A percentile compares a stretch with the other conserved stretches of the same genome.
Conservation (phyloP, 2,113 vertebrate species). For the Planiliza haematocheilus region DNA sequence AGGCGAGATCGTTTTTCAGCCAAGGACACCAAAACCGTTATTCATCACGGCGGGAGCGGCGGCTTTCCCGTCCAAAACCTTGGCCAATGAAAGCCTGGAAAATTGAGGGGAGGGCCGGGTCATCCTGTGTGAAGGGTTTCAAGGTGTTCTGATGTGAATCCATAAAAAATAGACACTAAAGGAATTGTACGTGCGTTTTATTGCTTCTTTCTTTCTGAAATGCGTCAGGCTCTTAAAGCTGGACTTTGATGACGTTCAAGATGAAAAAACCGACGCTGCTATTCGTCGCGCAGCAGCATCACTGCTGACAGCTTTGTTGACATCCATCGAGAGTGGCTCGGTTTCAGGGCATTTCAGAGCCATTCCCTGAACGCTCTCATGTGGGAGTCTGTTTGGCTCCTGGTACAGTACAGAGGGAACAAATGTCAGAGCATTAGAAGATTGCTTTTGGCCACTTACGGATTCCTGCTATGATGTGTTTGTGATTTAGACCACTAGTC, state of each 20-base stretch:
- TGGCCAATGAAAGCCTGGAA: conserved; percentile 19
- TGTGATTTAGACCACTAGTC: conserved; percentile 9
- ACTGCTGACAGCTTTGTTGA: conserved; percentile 42
- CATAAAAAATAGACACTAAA: neutral
- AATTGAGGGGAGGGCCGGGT: neutral
- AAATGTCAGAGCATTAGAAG: conserved; percentile 2
- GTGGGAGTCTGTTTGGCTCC: conserved; percentile 20
- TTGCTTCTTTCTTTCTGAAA: neutral
- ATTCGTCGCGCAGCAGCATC: no score
- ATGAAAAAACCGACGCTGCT: no score
- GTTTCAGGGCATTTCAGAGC: conserved; percentile 18
- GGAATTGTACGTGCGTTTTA: neutral
- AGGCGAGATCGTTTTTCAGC: conserved; percentile 13
- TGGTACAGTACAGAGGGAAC: conserved; percentile 6
- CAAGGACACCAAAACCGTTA: conserved; percentile 50
- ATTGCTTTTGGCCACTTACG: conserved; percentile 14
- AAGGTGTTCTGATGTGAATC: neutral
- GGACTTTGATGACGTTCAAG: neutral
- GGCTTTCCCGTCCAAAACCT: conserved; percentile 33
- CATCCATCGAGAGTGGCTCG: neutral
- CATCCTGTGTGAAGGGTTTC: neutral
- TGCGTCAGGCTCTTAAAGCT: no score
- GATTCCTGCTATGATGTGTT: conserved; percentile 8
- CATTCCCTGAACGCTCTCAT: neutral
- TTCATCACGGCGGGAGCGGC: conserved; percentile 22